phyloP scores from a whole-genome alignment of 1,140 invertebrate species.

The Vanessa tameamea region DNA sequence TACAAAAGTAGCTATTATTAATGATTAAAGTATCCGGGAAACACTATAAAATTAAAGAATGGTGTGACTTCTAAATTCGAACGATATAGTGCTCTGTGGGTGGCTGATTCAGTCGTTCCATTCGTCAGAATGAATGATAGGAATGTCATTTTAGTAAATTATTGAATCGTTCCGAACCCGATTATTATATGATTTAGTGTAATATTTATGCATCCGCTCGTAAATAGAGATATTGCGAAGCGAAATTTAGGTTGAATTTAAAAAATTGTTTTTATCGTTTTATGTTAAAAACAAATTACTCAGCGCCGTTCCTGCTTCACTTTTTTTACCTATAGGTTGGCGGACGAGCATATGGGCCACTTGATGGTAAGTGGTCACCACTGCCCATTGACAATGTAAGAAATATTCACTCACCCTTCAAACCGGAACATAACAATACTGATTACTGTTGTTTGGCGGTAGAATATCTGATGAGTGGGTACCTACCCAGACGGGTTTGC shows the following conservation, averaged over 20 bases:
- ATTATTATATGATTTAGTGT: slow-evolving; percentile 29
- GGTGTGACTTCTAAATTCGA: neutral
- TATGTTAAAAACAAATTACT: neutral
- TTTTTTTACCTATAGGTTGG: no score
- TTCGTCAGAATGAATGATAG: slow-evolving; percentile 26
- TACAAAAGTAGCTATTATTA: neutral
- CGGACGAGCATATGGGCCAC: no score
- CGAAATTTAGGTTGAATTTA: slow-evolving; percentile 17
- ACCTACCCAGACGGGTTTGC: no score
- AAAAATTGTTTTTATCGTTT: neutral
- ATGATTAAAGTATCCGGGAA: slow-evolving; percentile 3
- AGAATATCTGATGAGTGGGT: no score
- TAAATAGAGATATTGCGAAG: slow-evolving; percentile 17
- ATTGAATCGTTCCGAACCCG: slow-evolving; percentile 24
- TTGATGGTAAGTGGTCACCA: no score
- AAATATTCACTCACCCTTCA: no score
- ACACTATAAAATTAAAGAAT: slow-evolving; percentile 17
- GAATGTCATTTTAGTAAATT: slow-evolving; percentile 24
- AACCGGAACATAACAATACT: no score
- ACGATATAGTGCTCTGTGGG: slow-evolving; percentile 13
- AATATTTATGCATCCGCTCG: slow-evolving; percentile 21
- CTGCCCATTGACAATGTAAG: no score
- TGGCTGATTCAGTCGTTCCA: slow-evolving; percentile 23
- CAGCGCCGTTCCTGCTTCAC: neutral
- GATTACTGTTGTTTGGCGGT: no score